Base-by-base conservation (phyloP, 2,888 invertebrate genomes). In the Erpobdella octoculata region DNA sequence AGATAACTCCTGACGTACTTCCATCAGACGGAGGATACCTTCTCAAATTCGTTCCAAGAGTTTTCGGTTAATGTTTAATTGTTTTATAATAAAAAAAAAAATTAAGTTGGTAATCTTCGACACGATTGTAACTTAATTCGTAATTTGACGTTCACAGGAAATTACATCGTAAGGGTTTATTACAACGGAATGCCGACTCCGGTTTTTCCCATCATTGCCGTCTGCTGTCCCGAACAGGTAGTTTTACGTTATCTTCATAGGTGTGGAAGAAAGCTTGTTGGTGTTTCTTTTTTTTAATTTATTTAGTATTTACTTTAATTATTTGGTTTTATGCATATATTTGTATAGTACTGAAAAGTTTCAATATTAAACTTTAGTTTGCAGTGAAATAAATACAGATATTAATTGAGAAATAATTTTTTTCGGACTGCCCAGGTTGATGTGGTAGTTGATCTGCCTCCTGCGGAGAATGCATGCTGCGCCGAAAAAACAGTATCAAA, bases 151-250 rank as follows among this genome's bases (percentile, higher is more conserved):
- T 53, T 53, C 28, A 21, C 21, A 74, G 91, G 91, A 2, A 90
- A 91, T 77, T 88, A 90, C 80, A 86, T 88, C 73, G 85, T 92
- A 61, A 89, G 90, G 73, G 84, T 92, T 33, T 88, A 88, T 73
- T 92, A 90, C 87, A 89, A 89, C 77, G 90, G 89, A 12, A 85
- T 89, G 21, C 85, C 88, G 0, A 86, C 92, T 35, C 88, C 89
- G 0, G 89, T 89, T 66, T 89, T 90, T 1, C 92, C 93, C 0
- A 86, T 84, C 87, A 69, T 86, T 85, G 76, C 83, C 28, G 79
- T 78, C 71, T 69, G 69, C 48, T n/a, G 33, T 25, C 69, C 53
- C n/a, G 82, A 84, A 15, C 78, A 79, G 33, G 76, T 78, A 37
- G 8, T 53, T 41, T 9, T 9, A 41, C 9, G 53, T 1, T 53